phyloP scores from a whole-genome alignment of 1,140 invertebrate species.

The Tetraneura akinire region DNA sequence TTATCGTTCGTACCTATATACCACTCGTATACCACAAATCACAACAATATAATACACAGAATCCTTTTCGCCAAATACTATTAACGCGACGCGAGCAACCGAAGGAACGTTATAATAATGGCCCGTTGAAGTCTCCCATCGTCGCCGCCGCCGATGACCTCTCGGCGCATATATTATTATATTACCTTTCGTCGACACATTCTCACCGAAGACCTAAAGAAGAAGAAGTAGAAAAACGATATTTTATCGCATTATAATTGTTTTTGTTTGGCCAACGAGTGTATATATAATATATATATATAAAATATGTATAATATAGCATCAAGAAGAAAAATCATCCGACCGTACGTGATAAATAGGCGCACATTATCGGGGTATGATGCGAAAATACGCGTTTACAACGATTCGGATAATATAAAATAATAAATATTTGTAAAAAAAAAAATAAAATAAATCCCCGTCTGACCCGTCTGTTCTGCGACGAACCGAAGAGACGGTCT shows the following conservation, averaged over 20 bases:
- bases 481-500: too few species aligned
- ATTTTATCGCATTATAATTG: conserved; percentile 12
- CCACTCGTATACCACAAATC: background rate
- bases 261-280: conserved; percentile 3
- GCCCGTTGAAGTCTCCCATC: too few species aligned
- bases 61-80: conserved; percentile 33
- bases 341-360: background rate
- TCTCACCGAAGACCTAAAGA: too few species aligned
- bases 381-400: background rate
- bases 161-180: background rate
- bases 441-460: too few species aligned
- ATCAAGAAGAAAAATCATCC: background rate
- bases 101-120: conserved; percentile 1
- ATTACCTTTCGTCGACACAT: background rate
- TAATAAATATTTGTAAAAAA: background rate
- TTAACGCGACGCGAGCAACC: background rate
- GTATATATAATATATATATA: too few species aligned
- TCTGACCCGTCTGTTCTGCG: too few species aligned
- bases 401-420: too few species aligned
- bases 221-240: conserved; percentile 13
- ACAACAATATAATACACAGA: too few species aligned
- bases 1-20: too few species aligned
- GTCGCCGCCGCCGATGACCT: conserved; percentile 16
- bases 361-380: background rate
- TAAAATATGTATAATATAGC: background rate